Percentiles rank a stretch among this genome's conserved stretches.
phyloP scores from a whole-genome alignment of 2,888 invertebrate genomes.

The Azorinus chamasolen region DNA sequence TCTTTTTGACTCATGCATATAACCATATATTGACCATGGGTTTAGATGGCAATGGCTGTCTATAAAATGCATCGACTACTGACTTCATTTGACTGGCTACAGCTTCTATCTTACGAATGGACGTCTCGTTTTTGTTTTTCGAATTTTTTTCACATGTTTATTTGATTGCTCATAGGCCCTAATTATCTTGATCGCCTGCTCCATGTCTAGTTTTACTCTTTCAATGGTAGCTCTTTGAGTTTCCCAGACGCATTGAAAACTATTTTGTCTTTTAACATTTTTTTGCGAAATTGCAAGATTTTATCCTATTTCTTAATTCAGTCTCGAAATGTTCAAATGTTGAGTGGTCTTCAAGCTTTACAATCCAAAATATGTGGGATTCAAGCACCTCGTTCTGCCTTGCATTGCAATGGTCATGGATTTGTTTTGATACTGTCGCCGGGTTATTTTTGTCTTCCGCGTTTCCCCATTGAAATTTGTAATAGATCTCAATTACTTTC shows the following conservation, averaged over 20 bases:
- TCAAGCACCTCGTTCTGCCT: slow-evolving; percentile 53
- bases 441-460: slow-evolving; percentile 31
- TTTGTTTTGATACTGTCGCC: slow-evolving; percentile 33
- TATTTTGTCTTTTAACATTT: slow-evolving; percentile 64
- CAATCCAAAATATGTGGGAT: slow-evolving; percentile 54
- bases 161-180: slow-evolving; percentile 57
- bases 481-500: slow-evolving; percentile 41
- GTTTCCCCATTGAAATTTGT: slow-evolving; percentile 40
- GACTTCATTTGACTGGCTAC: too few species aligned
- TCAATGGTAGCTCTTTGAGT: slow-evolving; percentile 46
- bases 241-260: slow-evolving; percentile 52
- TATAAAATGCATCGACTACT: too few species aligned
- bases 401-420: slow-evolving; percentile 57
- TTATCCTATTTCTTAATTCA: slow-evolving; percentile 38
- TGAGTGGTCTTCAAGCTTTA: slow-evolving; percentile 18
- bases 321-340: slow-evolving; percentile 55
- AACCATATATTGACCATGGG: slow-evolving; percentile 55
- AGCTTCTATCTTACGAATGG: too few species aligned
- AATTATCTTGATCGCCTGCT: slow-evolving; percentile 43
- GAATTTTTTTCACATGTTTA: slow-evolving; percentile 47
- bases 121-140: too few species aligned
- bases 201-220: slow-evolving; percentile 45
- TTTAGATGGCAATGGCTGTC: too few species aligned
- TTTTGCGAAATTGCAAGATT: slow-evolving; percentile 51
- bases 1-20: slow-evolving; percentile 45